Conservation (phyloP, 2,888 invertebrate species). For the Ectropis crepuscularia region DNA sequence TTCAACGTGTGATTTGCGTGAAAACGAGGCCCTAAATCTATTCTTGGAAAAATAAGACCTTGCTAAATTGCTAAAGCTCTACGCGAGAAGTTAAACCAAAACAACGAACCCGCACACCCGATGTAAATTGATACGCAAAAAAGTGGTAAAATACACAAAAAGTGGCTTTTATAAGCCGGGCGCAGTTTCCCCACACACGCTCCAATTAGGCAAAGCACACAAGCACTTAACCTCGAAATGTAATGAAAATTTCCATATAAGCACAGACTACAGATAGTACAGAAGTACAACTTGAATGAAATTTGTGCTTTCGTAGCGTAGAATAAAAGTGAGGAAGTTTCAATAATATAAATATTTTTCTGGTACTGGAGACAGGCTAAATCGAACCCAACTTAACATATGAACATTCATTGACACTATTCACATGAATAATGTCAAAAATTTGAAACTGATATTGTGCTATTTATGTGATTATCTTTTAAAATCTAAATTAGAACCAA, state of each 20-base stretch:
- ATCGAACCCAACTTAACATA: too few relatives aligned
- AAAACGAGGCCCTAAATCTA: background rate
- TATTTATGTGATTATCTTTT: too few relatives aligned
- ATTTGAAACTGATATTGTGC: too few relatives aligned
- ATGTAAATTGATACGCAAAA: constrained; percentile 61
- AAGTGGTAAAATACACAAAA: constrained; percentile 63
- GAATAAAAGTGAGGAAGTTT: too few relatives aligned
- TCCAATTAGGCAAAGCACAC: constrained; percentile 81
- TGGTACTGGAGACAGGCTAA: too few relatives aligned
- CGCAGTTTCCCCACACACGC: constrained; percentile 61
- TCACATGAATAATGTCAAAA: too few relatives aligned
- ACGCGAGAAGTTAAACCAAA: constrained; percentile 46
- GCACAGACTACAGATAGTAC: constrained; percentile 7
- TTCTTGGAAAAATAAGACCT: background rate
- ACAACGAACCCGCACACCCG: constrained; percentile 38
- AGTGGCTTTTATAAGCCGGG: constrained; percentile 64
- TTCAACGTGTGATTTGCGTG: background rate
- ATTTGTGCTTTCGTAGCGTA: background rate
- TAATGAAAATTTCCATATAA: constrained; percentile 79
- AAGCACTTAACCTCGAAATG: constrained; percentile 79
- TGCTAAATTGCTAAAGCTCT: constrained; percentile 18
- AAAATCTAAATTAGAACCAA: too few relatives aligned
- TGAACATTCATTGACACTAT: too few relatives aligned
- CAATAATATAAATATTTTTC: too few relatives aligned
- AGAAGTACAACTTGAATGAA: background rate